Base-by-base conservation (phyloP, 2,797 vertebrate genomes). In the Kryptolebias ocellatus region DNA sequence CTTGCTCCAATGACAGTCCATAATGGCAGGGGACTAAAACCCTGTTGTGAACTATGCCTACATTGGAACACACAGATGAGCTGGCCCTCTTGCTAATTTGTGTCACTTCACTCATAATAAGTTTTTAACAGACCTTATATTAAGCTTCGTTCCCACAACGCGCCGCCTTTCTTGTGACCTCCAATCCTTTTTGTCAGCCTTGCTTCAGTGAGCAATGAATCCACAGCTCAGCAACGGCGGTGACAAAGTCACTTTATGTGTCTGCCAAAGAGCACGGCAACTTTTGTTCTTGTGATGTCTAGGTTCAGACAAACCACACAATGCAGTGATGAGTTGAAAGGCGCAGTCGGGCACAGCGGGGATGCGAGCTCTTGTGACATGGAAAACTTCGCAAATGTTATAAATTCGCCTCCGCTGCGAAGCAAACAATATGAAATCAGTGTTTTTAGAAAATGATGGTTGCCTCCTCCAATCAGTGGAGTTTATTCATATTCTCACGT, bases 71-170 rank as follows among this genome's bases (percentile, higher is more conserved):
- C 67, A 60, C 62, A 47, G 79, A 81, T 74, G 72, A 86, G 72
- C 80, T 34, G 83, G 67, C 50, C 60, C 63, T 80, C 76, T 87
- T 84, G 83, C 79, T 90, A 88, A 92, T 88, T 91, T 80, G 74
- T 90, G 89, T 90, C 90, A 89, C 83, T 88, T 88, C 67, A 73
- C 80, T 89, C 82, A 76, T 66, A 78, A 84, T 86, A 84, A 62
- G 76, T 88, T 85, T 84, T 81, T 61, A 80, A 82, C 68, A 72
- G 76, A 75, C 82, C 64, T 81, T 81, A 80, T 83, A 87, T 86
- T 78, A 85, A 28, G 73, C 62, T 53, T 53, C 54, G 5, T 63
- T 67, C 74, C 69, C 77, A 53, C 76, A 17, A 56, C 7, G 18
- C 60, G 78, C 79, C 24, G 72, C 79, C 80, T 87, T 77, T 82